Conservation (phyloP, 30 jellyfish, hydroid and myxozoan species). For the Rhopilema esculentum region DNA sequence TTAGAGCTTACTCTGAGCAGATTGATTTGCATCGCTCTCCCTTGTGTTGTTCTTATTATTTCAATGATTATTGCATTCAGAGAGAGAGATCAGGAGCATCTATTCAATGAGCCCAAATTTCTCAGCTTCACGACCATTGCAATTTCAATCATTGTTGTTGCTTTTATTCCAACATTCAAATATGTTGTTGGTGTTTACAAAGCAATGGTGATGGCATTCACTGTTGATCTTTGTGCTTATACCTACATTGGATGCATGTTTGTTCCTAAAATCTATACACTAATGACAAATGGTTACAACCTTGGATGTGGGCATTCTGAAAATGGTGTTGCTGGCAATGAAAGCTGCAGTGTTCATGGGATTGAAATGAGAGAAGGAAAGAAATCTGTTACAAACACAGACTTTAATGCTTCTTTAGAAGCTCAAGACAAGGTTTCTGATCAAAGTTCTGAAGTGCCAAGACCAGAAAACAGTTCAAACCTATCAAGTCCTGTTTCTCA, state of each 20-base stretch:
- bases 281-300: slow-evolving; percentile 38
- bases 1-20: slow-evolving; percentile 57
- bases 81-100: slow-evolving; percentile 75
- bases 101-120: slow-evolving; percentile 61
- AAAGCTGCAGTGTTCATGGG: slow-evolving; percentile 45
- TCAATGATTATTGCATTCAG: slow-evolving; percentile 71
- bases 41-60: slow-evolving; percentile 47
- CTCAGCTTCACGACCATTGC: slow-evolving; percentile 78
- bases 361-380: background rate
- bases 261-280: slow-evolving; percentile 65
- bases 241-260: slow-evolving; percentile 77
- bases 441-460: slow-evolving; percentile 11
- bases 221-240: slow-evolving; percentile 80
- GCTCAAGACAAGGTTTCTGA: background rate
- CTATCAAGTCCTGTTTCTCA: slow-evolving; percentile 35
- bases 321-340: background rate
- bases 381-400: background rate
- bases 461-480: background rate
- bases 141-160: slow-evolving; percentile 71
- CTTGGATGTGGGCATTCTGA: slow-evolving; percentile 17
- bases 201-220: slow-evolving; percentile 81
- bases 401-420: background rate
- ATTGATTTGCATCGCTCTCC: slow-evolving; percentile 61
- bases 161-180: slow-evolving; percentile 72
- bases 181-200: slow-evolving; percentile 75